phyloP scores from a whole-genome alignment of 2,888 invertebrate species.

The Rotaria macrura region DNA sequence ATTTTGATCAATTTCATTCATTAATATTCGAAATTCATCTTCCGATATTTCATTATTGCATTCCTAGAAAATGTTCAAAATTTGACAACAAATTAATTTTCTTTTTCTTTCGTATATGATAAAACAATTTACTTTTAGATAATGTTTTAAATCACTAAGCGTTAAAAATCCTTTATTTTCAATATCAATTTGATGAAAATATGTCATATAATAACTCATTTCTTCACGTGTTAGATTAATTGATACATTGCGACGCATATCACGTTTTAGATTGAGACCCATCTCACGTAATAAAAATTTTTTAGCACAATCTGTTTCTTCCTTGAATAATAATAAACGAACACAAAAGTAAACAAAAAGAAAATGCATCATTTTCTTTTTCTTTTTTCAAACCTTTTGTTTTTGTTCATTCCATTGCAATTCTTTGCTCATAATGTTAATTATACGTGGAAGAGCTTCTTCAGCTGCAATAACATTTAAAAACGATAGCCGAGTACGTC shows the following conservation, averaged over 20 bases:
- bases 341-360: neutral
- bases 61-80: conserved; percentile 37
- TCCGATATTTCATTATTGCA: conserved; percentile 51
- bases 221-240: conserved; percentile 86
- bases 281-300: conserved; percentile 85
- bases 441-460: conserved; percentile 78
- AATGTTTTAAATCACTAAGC: conserved; percentile 85
- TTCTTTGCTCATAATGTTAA: conserved; percentile 92
- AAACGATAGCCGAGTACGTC: conserved; percentile 83
- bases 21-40: conserved; percentile 81
- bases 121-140: conserved; percentile 68
- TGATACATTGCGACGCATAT: conserved; percentile 67
- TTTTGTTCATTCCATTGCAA: conserved; percentile 74
- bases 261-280: conserved; percentile 84
- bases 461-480: conserved; percentile 90
- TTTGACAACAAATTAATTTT: too few species aligned
- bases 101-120: too few species aligned
- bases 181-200: conserved; percentile 86
- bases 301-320: conserved; percentile 67
- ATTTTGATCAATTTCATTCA: conserved; percentile 94
- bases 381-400: conserved; percentile 40
- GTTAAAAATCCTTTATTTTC: conserved; percentile 95
- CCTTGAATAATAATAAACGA: conserved; percentile 50
- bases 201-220: conserved; percentile 79
- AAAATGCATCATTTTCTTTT: too few species aligned